phyloP scores from a whole-genome alignment of 2,888 invertebrate genomes.

The Trichacis sp. region DNA sequence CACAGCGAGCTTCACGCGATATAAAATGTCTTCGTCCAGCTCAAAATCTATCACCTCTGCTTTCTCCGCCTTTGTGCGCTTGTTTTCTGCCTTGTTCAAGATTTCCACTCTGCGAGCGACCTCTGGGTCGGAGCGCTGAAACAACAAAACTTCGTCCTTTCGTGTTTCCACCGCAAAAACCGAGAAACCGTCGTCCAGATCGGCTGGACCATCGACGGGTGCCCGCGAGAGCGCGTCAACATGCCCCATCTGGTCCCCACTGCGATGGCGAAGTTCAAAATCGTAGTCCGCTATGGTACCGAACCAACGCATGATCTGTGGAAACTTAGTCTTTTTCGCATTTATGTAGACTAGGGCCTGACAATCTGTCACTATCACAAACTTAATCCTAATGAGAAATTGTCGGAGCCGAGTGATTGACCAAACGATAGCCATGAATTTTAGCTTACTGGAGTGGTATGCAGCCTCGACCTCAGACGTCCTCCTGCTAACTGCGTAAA shows the following conservation, averaged over 20 bases:
- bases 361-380: slow-evolving; percentile 3
- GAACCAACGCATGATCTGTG: background rate
- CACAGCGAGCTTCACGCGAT: background rate
- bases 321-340: background rate
- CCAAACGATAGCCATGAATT: slow-evolving; percentile 14
- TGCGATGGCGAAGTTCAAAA: background rate
- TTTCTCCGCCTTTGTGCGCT: background rate
- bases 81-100: background rate
- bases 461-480: background rate
- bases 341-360: too few relatives aligned
- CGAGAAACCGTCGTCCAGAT: background rate
- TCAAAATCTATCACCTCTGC: background rate
- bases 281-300: background rate
- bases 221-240: background rate
- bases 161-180: background rate
- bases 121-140: slow-evolving; percentile 2
- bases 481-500: too few relatives aligned
- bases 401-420: slow-evolving; percentile 31
- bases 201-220: background rate
- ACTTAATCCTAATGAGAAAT: background rate
- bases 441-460: too few relatives aligned
- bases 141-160: slow-evolving; percentile 18
- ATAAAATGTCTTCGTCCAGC: background rate
- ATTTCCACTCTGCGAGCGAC: background rate
- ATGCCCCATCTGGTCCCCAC: background rate